Evolutionary conservation across 2,888 invertebrate species (phyloP), one percentile per base, ranked within the genome.

Genomic region (Cordilura impudica): DNA sequence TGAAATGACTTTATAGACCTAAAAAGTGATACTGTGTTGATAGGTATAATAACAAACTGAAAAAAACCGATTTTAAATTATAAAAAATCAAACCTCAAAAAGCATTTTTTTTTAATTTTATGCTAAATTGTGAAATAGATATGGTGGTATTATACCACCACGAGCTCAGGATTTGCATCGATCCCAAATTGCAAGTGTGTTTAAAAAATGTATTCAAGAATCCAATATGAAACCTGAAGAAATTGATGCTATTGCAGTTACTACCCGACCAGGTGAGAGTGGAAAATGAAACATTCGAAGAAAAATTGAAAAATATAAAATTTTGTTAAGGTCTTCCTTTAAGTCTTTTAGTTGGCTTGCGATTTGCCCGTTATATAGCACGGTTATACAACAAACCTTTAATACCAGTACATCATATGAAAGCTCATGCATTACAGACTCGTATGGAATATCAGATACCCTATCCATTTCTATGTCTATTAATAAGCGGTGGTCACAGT

Each of bases 351-450:
- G 93, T 98, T 78, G 98, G 98, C 35, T 90, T 94, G 49, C 93
- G 93, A 82, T 96, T 96, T 92, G 97, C 96, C 0, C 95, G 94
- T 85, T 92, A 94, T 85, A 88, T 98, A 58, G 93, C 94, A 18
- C 91, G 91, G 82, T 90, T 91, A 65, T 91, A 93, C 81, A 90
- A 91, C 0, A 96, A 95, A 88, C 97, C 97, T 0, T 90, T 99
- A 81, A 96, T 99, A 87, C 98, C 99, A 0, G 94, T 99, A 75
- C 99, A 99, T 91, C 99, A 99, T 85, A 99, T 99, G 99, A 95
- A 98, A 91, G 99, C 99, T 1, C 99, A 99, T 91, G 98, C 99
- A 4, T 91, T 99, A 72, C 96, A 96, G 16, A 94, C 93, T 19
- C 92, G 98, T 87, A 94, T 98, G 93, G 91, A 92, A 16, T 88